phyloP scores from a whole-genome alignment of 2,113 vertebrate species.

The Dolichotis patagonum region DNA sequence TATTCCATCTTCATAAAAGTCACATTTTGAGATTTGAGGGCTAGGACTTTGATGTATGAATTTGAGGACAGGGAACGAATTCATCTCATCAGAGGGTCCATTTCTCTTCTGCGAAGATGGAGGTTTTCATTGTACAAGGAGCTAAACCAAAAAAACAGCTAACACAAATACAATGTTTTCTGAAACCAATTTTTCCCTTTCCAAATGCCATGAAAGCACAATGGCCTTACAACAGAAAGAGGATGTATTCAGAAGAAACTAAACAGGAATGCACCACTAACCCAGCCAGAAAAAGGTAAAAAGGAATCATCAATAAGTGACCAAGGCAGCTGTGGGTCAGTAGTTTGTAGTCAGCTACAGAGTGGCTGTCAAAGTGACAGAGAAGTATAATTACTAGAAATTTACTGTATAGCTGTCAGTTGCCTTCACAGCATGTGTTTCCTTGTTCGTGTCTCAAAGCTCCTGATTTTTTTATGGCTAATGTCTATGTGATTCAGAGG shows the following conservation, averaged over 20 bases:
- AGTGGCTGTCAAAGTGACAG: not conserved
- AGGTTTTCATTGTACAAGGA: not conserved
- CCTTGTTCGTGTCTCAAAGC: not conserved
- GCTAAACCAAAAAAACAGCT: not conserved
- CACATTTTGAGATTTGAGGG: not conserved
- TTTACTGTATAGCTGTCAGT: not conserved
- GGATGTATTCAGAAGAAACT: not conserved
- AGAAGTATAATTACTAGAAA: not conserved
- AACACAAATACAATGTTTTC: not conserved
- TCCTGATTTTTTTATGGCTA: not conserved
- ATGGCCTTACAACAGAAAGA: not conserved
- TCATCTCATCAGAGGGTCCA: not conserved
- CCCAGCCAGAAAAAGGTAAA: not conserved
- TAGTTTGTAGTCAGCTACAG: not conserved
- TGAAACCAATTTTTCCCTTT: not conserved
- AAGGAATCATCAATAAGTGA: not conserved
- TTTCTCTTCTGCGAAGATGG: not conserved
- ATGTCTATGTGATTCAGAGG: not conserved
- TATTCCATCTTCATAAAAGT: not conserved
- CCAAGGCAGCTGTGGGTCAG: not conserved
- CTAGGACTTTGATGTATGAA: not conserved
- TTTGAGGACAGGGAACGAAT: not conserved
- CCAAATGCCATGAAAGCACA: not conserved
- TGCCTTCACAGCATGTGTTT: not conserved
- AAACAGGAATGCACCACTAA: not conserved